Evolutionary conservation across 37 sponge, comb jelly and placozoan species (phyloP).

Genomic region (Theonella swinhoei): DNA sequence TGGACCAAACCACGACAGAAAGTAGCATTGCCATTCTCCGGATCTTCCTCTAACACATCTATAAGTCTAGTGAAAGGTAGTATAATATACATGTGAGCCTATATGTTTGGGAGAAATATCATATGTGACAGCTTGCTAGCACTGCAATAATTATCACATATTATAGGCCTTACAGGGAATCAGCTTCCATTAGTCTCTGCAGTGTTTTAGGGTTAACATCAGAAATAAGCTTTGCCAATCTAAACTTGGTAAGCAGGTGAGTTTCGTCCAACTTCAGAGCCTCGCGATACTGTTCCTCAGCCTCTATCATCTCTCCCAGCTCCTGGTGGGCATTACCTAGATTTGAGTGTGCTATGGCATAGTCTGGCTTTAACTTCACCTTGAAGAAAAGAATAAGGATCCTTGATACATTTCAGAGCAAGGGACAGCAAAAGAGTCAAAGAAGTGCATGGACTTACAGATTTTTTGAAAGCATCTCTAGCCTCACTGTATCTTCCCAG

Average conservation of each 20-base stretch:
- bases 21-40: neutral
- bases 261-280: neutral
- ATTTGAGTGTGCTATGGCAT: slow-evolving; percentile 46
- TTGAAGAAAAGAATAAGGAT: too few relatives aligned
- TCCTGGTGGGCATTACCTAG: slow-evolving; percentile 31
- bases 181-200: neutral
- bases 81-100: too few relatives aligned
- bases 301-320: slow-evolving; percentile 1
- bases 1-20: neutral
- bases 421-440: too few relatives aligned
- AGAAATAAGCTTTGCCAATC: neutral
- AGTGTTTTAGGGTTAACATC: neutral
- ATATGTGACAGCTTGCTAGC: too few relatives aligned
- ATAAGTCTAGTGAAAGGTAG: neutral
- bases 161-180: neutral
- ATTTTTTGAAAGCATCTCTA: neutral
- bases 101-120: too few relatives aligned
- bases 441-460: neutral
- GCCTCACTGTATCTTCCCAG: slow-evolving; percentile 48
- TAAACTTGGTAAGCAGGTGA: slow-evolving; percentile 12
- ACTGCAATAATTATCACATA: too few relatives aligned
- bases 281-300: slow-evolving; percentile 28
- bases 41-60: neutral
- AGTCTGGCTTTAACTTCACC: slow-evolving; percentile 32
- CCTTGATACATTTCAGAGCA: too few relatives aligned